Evolutionary conservation across 2,888 invertebrate genomes (phyloP).

Genomic region (Phasia obesa): DNA sequence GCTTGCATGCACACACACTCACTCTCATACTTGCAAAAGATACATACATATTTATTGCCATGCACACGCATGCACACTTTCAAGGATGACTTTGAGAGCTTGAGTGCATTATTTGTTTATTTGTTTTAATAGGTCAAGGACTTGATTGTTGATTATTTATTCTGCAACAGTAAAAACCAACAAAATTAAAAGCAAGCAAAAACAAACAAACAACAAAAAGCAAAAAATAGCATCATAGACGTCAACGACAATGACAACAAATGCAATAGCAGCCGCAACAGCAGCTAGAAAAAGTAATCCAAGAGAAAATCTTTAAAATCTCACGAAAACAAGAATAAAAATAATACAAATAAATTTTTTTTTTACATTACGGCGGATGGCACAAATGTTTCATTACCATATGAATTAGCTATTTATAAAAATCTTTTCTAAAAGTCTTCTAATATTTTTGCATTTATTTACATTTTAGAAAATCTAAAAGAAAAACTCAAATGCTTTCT

Average conservation of each 20-base stretch:
- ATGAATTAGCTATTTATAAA: too few relatives aligned
- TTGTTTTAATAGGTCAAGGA: constrained; percentile 68
- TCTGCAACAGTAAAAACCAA: constrained; percentile 37
- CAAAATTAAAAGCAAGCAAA: constrained; percentile 17
- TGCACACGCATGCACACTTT: constrained; percentile 4
- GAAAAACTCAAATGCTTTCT: too few relatives aligned
- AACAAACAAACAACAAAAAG: background rate
- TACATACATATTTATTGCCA: constrained; percentile 16
- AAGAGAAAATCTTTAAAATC: background rate
- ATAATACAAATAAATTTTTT: too few relatives aligned
- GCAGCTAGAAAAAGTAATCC: background rate
- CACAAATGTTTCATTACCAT: too few relatives aligned
- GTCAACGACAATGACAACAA: constrained; percentile 16
- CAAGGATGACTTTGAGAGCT: constrained; percentile 24
- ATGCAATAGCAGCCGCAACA: background rate
- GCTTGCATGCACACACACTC: background rate
- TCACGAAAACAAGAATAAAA: too few relatives aligned
- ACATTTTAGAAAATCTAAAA: too few relatives aligned
- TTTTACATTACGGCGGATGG: too few relatives aligned
- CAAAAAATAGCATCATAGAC: constrained; percentile 28
- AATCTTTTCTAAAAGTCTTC: too few relatives aligned
- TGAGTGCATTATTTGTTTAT: constrained; percentile 33
- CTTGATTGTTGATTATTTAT: constrained; percentile 67
- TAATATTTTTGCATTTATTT: too few relatives aligned
- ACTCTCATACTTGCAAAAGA: background rate